phyloP scores from a whole-genome alignment of 92 coral and sea anemone species.

The Parazoanthus darwini region DNA sequence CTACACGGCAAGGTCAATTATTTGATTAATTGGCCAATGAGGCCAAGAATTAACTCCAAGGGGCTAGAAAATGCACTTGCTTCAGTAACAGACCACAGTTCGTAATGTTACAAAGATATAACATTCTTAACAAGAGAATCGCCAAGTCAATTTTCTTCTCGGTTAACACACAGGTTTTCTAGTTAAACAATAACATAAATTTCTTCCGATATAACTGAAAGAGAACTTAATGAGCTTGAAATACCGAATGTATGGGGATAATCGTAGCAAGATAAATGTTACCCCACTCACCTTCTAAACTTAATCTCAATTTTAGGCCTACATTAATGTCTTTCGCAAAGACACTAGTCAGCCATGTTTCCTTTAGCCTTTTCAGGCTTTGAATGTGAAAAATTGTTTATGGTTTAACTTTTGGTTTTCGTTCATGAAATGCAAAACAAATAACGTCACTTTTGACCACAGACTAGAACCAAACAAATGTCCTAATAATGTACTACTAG shows the following conservation, averaged over 20 bases:
- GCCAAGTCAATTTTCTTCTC: neutral
- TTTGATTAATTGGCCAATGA: neutral
- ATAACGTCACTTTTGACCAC: slow-evolving; percentile 34
- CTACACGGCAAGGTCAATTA: neutral
- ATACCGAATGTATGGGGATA: neutral
- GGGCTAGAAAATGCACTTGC: neutral
- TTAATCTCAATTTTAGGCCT: slow-evolving; percentile 2
- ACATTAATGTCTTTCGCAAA: slow-evolving; percentile 42
- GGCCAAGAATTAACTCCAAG: neutral
- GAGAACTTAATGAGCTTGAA: neutral
- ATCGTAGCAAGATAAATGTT: neutral
- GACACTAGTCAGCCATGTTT: slow-evolving; percentile 47
- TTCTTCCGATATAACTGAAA: neutral
- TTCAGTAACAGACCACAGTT: neutral
- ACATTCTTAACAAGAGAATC: neutral
- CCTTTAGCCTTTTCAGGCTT: slow-evolving; percentile 44
- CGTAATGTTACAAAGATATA: neutral
- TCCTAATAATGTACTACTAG: neutral
- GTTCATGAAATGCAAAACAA: slow-evolving; percentile 26
- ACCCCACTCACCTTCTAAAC: slow-evolving; percentile 13
- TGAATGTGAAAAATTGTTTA: slow-evolving; percentile 43
- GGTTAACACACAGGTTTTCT: neutral
- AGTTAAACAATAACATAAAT: neutral
- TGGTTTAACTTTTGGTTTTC: slow-evolving; percentile 15
- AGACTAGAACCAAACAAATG: neutral